Conservation (phyloP, 2,797 vertebrate species). For the Neostethus bicornis region DNA sequence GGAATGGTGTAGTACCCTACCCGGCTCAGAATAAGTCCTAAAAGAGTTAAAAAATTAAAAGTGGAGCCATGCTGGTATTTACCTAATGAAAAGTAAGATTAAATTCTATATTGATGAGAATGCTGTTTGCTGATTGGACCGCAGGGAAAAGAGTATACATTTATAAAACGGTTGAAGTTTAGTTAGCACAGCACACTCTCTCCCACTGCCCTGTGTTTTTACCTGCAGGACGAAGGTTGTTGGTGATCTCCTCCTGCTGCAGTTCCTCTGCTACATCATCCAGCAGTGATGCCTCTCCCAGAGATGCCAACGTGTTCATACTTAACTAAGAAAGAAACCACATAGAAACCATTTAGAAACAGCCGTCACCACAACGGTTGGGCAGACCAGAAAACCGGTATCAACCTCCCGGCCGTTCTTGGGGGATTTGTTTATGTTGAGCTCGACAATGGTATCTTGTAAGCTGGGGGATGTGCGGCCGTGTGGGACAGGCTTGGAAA, state of each 20-base stretch:
- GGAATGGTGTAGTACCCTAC: constrained; percentile 96
- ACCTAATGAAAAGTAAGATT: no score
- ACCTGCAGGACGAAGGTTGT: constrained; percentile 89
- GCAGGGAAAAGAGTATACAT: no score
- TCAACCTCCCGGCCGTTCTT: constrained; percentile 86
- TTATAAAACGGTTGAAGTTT: no score
- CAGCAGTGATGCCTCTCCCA: constrained; percentile 89
- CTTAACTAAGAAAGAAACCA: constrained; percentile 81
- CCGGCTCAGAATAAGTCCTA: constrained; percentile 88
- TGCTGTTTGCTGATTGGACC: no score
- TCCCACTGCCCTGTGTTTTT: no score
- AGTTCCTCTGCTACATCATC: constrained; percentile 85
- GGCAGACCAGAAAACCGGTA: no score
- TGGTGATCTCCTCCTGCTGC: constrained; percentile 57
- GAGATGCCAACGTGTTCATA: constrained; percentile 87
- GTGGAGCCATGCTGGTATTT: no score
- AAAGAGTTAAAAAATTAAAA: no score
- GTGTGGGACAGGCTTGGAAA: constrained; percentile 88
- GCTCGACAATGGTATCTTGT: constrained; percentile 90
- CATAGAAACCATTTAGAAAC: background rate
- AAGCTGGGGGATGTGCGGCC: constrained; percentile 69
- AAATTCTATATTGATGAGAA: no score
- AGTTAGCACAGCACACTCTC: no score
- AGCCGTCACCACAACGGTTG: no score
- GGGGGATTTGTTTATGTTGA: constrained; percentile 82